Evolutionary conservation across 2,888 invertebrate species (phyloP).

Genomic region (Ypsolopha sequella): DNA sequence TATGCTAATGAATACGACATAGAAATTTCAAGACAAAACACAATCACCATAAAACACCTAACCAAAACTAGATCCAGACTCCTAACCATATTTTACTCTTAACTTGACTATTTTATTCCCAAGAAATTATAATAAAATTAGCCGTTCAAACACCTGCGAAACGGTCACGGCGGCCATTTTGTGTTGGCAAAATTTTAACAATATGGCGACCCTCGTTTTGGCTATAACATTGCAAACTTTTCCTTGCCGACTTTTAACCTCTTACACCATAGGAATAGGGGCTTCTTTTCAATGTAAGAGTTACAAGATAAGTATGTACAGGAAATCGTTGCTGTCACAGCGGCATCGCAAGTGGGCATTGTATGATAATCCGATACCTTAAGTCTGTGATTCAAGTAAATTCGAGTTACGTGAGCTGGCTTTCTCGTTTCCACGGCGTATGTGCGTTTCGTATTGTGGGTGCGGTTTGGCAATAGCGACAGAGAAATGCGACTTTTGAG

Average conservation of each 20-base stretch:
- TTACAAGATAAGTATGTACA: constrained; percentile 23
- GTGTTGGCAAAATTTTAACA: constrained; percentile 18
- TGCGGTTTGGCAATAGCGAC: not conserved
- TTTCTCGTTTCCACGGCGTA: not conserved
- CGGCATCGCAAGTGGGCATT: constrained; percentile 63
- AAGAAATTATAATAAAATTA: not conserved
- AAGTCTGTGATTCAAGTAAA: constrained; percentile 3
- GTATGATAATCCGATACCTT: constrained; percentile 52
- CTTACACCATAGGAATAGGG: no score
- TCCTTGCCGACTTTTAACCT: no score
- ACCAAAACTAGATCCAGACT: no score
- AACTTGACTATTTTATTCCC: no score
- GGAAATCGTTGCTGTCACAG: constrained; percentile 63
- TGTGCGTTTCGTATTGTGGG: not conserved
- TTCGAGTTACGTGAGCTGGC: not conserved
- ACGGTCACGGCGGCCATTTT: constrained; percentile 1
- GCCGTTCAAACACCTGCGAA: not conserved
- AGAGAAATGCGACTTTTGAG: not conserved
- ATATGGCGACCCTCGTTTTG: constrained; percentile 58
- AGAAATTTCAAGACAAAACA: no score
- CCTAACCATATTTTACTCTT: no score
- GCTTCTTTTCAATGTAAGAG: no score
- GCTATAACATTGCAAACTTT: constrained; percentile 16
- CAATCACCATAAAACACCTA: no score
- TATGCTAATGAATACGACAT: no score